These are phyloP conservation scores for Eciton burchellii DNA, from an alignment of 1,140 invertebrate genomes.

Conservation along the genomic window DNA sequence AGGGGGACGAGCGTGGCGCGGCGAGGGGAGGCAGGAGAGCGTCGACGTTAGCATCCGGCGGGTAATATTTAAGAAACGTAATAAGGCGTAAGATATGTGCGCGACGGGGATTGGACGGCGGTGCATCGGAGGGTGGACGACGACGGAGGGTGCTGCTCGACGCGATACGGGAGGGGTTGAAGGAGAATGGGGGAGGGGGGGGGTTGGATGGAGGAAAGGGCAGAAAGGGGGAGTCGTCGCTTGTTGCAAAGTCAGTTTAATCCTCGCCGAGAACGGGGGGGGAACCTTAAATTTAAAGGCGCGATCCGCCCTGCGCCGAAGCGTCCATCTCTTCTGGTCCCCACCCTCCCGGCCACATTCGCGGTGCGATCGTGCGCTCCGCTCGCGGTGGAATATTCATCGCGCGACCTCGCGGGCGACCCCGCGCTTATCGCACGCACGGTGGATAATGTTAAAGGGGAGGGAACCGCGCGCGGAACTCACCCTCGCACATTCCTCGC, in stretches of 20 bases:
- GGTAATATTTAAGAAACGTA: conserved; percentile 80
- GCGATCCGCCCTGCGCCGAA: conserved; percentile 39
- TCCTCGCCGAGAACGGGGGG: conserved; percentile 61
- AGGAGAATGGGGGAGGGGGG: too few relatives aligned
- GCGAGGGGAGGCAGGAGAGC: neutral
- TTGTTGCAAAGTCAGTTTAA: conserved; percentile 75
- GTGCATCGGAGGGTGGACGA: conserved; percentile 62
- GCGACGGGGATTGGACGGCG: conserved; percentile 16
- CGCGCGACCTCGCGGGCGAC: conserved; percentile 51
- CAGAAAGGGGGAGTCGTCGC: conserved; percentile 18
- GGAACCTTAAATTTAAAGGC: conserved; percentile 75
- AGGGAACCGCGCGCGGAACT: conserved; percentile 15
- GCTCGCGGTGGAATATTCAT: conserved; percentile 75
- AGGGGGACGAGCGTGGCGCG: neutral
- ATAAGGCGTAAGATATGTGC: conserved; percentile 80
- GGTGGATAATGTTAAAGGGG: conserved; percentile 67
- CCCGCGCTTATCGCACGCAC: conserved; percentile 68
- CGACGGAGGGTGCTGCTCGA: neutral
- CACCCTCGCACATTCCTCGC: conserved; percentile 10
- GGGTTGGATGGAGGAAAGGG: too few relatives aligned
- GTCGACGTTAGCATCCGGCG: conserved; percentile 46
- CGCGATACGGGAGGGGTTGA: neutral
- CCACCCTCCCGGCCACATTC: too few relatives aligned
- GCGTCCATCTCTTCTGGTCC: neutral
- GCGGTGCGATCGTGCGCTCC: too few relatives aligned